These are phyloP conservation scores for Protodeltote pygarga DNA, from an alignment of 2,888 invertebrate species.

Conservation along the genomic window DNA sequence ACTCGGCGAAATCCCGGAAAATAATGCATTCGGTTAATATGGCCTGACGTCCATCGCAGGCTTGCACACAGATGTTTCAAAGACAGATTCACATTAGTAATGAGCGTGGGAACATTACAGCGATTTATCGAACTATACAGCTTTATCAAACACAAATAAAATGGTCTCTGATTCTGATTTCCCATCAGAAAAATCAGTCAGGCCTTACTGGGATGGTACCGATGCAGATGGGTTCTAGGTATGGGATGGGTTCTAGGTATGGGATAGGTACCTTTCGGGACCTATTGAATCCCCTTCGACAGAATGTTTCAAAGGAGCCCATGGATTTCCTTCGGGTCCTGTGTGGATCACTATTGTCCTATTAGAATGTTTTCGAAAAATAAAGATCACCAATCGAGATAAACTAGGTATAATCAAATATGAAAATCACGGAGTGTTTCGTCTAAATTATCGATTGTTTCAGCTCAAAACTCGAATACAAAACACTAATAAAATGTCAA, in stretches of 20 bases:
- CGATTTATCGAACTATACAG: constrained; percentile 4
- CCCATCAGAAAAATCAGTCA: too few relatives aligned
- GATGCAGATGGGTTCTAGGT: too few relatives aligned
- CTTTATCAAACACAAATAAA: too few relatives aligned
- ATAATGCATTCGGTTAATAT: constrained; percentile 78
- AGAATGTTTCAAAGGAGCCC: too few relatives aligned
- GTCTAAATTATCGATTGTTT: constrained; percentile 32
- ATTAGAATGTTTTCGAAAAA: not conserved
- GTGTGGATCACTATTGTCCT: too few relatives aligned
- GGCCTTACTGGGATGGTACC: too few relatives aligned
- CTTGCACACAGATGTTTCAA: constrained; percentile 32
- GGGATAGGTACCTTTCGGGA: too few relatives aligned
- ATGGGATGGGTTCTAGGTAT: too few relatives aligned
- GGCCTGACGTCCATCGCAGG: constrained; percentile 55
- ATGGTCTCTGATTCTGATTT: too few relatives aligned
- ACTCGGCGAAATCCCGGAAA: constrained; percentile 79
- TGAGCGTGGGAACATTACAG: constrained; percentile 22
- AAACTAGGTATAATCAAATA: not conserved
- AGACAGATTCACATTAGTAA: constrained; percentile 32
- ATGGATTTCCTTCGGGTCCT: too few relatives aligned
- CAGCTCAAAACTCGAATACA: constrained; percentile 35
- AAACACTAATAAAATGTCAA: constrained; percentile 65
- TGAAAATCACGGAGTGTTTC: constrained; percentile 5
- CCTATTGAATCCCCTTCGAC: too few relatives aligned
- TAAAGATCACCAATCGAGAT: not conserved